Evolutionary conservation across 30 jellyfish, hydroid and myxozoan genomes (phyloP), one percentile per base, ranked within the genome.

Genomic region (Chironex yamaguchii): DNA sequence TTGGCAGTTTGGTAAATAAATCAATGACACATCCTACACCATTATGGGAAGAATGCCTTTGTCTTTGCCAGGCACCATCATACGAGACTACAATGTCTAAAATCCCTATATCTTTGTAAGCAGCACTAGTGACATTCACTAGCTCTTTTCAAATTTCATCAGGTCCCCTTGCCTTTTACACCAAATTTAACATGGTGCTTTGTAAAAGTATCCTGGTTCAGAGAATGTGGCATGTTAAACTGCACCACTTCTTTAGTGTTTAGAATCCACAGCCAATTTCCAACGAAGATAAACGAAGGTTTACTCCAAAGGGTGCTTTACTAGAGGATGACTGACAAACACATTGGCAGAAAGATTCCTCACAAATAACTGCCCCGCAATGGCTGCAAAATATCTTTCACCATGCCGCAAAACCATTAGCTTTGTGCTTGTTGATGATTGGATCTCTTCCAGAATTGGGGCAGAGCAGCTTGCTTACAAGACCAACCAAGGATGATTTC

Each of bases 1-100:
- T 24, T 12, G 79, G 79, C 14, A 66, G 25, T 6, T 22, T 30
- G 11, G 25, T 12, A 58, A 12, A 31, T 28, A 70, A 29, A 22
- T 71, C 89, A 6, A 71, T 85, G n/a, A 85, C 95, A 30, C 64
- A 52, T 25, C 67, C 89, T 58, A 71, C 3, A 14, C 95, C 95
- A 72, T 71, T 51, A 28, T 85, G 88, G 13, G 95, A 85, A 53
- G 76, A 34, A 53, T 65, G 68, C 2, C 93, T 87, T 53, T 87
- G 52, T 69, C 79, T 81, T 48, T 81, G 91, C 83, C 27, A 69
- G 17, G 75, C 27, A 13, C 83, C 21, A 4, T 71, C 88, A 6
- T 9, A 75, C 13, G 84, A 75, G 14, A 75, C 81, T 0, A 54
- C 88, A 23, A 75, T 75, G 64, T 75, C 62, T 1, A 75, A 31